Conservation (phyloP, 30 jellyfish, hydroid and myxozoan genomes). For the Aurelia sp. region DNA sequence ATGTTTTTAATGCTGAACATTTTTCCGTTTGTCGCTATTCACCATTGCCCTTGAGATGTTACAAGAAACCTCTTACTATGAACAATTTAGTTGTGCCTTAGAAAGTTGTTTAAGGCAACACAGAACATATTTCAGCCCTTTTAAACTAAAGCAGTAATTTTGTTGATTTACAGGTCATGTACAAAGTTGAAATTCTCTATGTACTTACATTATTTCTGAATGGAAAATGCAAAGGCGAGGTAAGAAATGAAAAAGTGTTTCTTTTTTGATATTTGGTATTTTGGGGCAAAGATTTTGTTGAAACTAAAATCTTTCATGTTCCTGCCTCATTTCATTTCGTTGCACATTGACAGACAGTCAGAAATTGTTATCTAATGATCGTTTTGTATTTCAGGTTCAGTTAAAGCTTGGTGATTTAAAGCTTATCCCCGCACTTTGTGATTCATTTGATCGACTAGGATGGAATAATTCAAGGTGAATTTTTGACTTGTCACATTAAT, state of each 20-base stretch:
- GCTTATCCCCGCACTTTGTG: constrained; percentile 85
- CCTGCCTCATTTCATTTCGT: background rate
- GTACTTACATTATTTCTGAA: constrained; percentile 84
- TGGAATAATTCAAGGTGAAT: constrained; percentile 86
- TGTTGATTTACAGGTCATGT: constrained; percentile 70
- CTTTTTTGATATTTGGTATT: background rate
- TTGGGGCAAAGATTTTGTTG: background rate
- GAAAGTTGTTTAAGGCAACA: too few species aligned
- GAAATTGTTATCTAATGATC: background rate
- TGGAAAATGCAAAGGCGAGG: constrained; percentile 90
- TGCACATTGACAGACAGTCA: too few species aligned
- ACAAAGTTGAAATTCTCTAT: constrained; percentile 89
- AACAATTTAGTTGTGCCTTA: too few species aligned
- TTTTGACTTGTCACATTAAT: too few species aligned
- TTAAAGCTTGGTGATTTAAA: constrained; percentile 80
- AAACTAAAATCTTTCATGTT: background rate
- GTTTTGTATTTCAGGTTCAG: constrained; percentile 75
- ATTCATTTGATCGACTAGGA: constrained; percentile 85
- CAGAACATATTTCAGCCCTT: too few species aligned
- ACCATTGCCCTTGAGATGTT: too few species aligned
- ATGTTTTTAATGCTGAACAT: too few species aligned
- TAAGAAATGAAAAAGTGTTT: background rate
- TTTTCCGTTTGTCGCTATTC: too few species aligned
- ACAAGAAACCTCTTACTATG: too few species aligned
- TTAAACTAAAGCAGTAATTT: too few species aligned